phyloP scores from a whole-genome alignment of 1,140 invertebrate species.

The Rhopalosiphum padi region DNA sequence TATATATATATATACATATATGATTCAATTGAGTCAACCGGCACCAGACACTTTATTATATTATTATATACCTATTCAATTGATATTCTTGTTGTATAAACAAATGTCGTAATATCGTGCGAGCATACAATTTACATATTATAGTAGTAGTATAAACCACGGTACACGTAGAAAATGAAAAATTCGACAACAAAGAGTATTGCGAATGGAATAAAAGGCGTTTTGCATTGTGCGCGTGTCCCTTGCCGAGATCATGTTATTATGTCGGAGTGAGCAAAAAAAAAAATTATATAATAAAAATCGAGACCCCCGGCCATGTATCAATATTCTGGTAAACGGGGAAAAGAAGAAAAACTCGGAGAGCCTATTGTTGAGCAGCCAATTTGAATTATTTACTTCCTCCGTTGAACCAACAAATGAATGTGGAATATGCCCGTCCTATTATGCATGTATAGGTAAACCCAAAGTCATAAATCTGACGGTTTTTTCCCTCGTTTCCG shows the following conservation, averaged over 20 bases:
- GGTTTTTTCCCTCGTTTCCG: conserved; percentile 40
- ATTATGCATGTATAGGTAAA: background rate
- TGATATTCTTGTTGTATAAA: conserved; percentile 25
- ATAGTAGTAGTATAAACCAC: conserved; percentile 24
- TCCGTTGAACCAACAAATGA: conserved; percentile 56
- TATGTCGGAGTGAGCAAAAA: conserved; percentile 28
- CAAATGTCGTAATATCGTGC: conserved; percentile 35
- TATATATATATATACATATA: background rate
- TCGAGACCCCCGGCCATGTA: conserved; percentile 54
- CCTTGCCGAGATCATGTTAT: conserved; percentile 43
- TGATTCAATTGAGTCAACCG: background rate
- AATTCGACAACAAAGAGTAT: conserved; percentile 41
- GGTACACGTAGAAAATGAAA: background rate
- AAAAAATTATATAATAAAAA: conserved; percentile 36
- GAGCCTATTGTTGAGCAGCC: conserved; percentile 45
- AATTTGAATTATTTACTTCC: conserved; percentile 58
- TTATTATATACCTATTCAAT: background rate
- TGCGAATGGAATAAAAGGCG: conserved; percentile 47
- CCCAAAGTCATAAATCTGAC: conserved; percentile 51
- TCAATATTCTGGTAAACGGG: conserved; percentile 53
- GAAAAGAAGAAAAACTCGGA: conserved; percentile 43
- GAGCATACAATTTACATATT: conserved; percentile 51
- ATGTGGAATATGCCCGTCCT: conserved; percentile 55
- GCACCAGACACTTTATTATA: background rate
- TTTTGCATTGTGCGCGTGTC: conserved; percentile 31